A percentile compares a stretch with the other conserved stretches of the same genome.
These are phyloP conservation scores for Phycodurus eques DNA, from an alignment of 2,113 vertebrate species.

Conservation along the genomic window DNA sequence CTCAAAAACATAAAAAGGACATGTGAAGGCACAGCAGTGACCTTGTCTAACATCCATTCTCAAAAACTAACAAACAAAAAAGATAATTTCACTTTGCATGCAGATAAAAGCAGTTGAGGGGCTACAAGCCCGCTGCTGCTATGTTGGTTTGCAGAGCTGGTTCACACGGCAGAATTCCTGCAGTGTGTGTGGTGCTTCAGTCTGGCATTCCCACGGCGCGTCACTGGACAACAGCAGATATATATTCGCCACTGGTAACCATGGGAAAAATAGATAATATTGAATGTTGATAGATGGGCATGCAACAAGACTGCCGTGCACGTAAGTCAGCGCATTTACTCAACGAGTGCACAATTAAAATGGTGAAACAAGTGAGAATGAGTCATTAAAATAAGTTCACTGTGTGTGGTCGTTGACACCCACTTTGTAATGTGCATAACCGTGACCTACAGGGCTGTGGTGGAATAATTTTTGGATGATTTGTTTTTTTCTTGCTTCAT, in stretches of 20 bases:
- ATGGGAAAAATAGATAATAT: not conserved
- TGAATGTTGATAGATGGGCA: not conserved
- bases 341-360: not conserved
- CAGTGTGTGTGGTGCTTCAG: conserved; percentile 17
- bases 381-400: too few species aligned
- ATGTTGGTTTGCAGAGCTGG: conserved; percentile 6
- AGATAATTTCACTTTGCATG: conserved; percentile 23
- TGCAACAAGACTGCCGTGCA: not conserved
- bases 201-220: conserved; percentile 29
- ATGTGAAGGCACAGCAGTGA: conserved; percentile 8
- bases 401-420: not conserved
- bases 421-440: not conserved
- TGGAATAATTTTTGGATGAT: too few species aligned
- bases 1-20: conserved; percentile 27
- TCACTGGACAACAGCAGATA: conserved; percentile 27
- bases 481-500: too few species aligned
- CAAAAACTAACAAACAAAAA: not conserved
- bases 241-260: conserved; percentile 41
- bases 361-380: too few species aligned
- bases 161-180: conserved; percentile 11
- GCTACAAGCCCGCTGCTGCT: conserved; percentile 25
- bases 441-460: not conserved
- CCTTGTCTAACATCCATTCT: conserved; percentile 8
- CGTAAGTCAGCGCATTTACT: not conserved
- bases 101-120: conserved; percentile 19